These are phyloP conservation scores for Onthophagus sagittarius DNA, from an alignment of 2,888 invertebrate species.

Conservation along the genomic window DNA sequence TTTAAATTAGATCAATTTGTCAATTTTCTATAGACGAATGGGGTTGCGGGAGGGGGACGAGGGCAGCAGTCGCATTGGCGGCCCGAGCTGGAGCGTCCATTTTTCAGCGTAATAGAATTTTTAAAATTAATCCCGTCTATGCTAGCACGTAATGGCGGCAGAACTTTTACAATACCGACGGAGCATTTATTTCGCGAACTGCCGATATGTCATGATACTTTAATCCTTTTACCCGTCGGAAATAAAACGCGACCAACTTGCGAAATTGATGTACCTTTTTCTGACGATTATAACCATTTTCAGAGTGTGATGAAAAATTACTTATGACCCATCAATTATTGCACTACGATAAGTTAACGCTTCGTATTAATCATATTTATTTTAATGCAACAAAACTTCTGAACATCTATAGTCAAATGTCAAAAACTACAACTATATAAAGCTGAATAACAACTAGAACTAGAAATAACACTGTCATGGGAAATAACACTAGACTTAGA, in stretches of 20 bases:
- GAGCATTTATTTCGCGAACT: slow-evolving; percentile 14
- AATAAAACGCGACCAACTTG: slow-evolving; percentile 2
- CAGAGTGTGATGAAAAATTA: neutral
- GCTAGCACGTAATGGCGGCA: slow-evolving; percentile 1
- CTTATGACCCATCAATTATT: neutral
- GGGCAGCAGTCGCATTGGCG: neutral
- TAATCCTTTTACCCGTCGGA: slow-evolving; percentile 6
- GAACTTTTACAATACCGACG: slow-evolving; percentile 12
- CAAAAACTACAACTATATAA: too few relatives aligned
- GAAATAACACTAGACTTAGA: too few relatives aligned
- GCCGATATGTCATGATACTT: slow-evolving; percentile 12
- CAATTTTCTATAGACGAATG: slow-evolving; percentile 23
- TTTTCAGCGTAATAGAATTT: slow-evolving; percentile 25
- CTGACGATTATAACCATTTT: neutral
- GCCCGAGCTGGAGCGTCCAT: slow-evolving; percentile 12
- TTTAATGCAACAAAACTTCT: too few relatives aligned
- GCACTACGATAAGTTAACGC: neutral
- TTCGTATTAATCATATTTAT: too few relatives aligned
- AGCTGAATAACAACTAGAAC: too few relatives aligned
- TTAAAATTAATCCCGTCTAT: slow-evolving; percentile 19
- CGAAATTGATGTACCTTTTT: slow-evolving; percentile 1
- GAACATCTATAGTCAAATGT: too few relatives aligned
- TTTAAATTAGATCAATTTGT: slow-evolving; percentile 30
- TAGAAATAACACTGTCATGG: too few relatives aligned
- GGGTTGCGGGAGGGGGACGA: neutral